Base-by-base conservation (phyloP, 1,140 invertebrate species). In the Nebria ingens region DNA sequence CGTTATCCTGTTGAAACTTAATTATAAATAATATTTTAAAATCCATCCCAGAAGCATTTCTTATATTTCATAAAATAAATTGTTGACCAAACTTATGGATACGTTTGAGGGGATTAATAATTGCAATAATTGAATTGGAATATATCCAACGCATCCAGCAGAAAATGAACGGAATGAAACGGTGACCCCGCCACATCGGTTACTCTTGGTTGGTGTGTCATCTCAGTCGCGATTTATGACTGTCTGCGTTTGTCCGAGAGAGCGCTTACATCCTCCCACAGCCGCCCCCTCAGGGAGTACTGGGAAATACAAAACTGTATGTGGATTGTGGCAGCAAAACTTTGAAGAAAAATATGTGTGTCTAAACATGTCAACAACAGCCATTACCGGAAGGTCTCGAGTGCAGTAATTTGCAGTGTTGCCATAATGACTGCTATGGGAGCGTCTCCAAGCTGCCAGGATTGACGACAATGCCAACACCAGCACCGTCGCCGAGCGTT, bases 341-440 rank as follows among this genome's bases (percentile, higher is more conserved):
- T 45, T 17, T 34, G n/a, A 45, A 45, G 40, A 45, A 45, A 45
- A 45, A 45, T 45, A 45, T 45, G 40, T 45, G 15, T 45, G 40
- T 45, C 40, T 45, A 45, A 45, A 45, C 40, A 45, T 45, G 40
- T 45, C 40, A 45, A 45, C 40, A 45, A 45, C 40, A 45, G 40
- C 40, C 15, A 45, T 45, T 45, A 45, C 40, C 9, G 40, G 3
- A 34, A 3, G 40, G n/a, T n/a, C 40, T 17, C 40, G 15, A 45
- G 40, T 45, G 40, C 40, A 45, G 15, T 45, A 45, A 45, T 45
- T 45, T 69, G 65, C 64, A 69, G 61, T 65, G 71, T 72, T 72
- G 70, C 71, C 70, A 58, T 64, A 71, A 71, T 70, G 72, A 73
- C 71, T 62, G 65, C 71, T 69, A 68, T 68, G 71, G 72, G 71